Evolutionary conservation across 2,113 vertebrate species (phyloP).

Genomic region (Crotophaga sulcirostris): DNA sequence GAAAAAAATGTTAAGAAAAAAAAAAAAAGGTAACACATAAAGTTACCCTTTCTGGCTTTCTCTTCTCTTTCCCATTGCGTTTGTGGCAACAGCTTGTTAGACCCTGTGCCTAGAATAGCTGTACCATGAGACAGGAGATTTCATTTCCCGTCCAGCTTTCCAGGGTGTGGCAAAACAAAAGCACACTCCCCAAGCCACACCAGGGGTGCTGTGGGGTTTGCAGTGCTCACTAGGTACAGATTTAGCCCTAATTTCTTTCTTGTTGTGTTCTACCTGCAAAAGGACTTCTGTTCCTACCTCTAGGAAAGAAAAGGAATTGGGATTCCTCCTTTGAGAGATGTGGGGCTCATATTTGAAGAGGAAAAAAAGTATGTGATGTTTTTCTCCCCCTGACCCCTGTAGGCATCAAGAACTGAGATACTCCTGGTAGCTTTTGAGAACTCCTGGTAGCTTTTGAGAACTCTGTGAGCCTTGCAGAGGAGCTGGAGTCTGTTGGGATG

Average conservation of each 20-base stretch:
- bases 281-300: neutral
- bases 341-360: neutral
- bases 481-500: neutral
- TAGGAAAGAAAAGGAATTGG: neutral
- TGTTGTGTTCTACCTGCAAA: neutral
- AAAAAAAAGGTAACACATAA: neutral
- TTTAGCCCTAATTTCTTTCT: neutral
- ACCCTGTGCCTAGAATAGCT: neutral
- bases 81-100: neutral
- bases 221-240: neutral
- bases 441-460: neutral
- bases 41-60: neutral
- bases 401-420: neutral
- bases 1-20: neutral
- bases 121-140: neutral
- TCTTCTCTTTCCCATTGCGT: neutral
- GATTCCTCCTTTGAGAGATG: neutral
- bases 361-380: neutral
- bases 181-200: neutral
- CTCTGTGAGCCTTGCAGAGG: neutral
- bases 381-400: fast-evolving
- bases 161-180: neutral
- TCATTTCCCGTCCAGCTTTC: neutral
- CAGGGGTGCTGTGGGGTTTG: fast-evolving
- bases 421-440: neutral